Evolutionary conservation across 2,113 vertebrate species (phyloP), one percentile per base, ranked within the genome.

Genomic region (Cebus imitator): DNA sequence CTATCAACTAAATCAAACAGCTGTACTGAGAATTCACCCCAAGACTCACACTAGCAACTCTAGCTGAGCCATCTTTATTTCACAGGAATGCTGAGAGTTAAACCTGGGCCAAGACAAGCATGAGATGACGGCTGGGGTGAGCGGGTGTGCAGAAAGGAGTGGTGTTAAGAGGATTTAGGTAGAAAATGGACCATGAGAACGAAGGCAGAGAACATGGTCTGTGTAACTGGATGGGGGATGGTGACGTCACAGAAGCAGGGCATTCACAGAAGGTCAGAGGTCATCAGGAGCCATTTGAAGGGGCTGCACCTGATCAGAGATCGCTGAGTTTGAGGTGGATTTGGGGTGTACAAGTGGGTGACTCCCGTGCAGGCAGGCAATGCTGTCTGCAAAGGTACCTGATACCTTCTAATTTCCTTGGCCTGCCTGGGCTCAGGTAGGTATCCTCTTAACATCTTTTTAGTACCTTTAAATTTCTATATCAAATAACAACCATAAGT

Each of bases 71-170:
- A 57, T 72, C 70, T 68, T 50, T 12, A 8, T 43, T 37, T 18
- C 72, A 43, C 27, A 61, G 68, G 12, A 12, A 4, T 13, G 82
- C 48, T 30, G 7, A 43, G 82, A 23, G 7, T 5, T 18, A 55
- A 76, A 27, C 16, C 5, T 25, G 21, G 32, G 48, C 35, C 61
- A 32, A 57, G 7, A n/a, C 1, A 30, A 2, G 17, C 50, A 13
- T 8, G 37, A 80, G 58, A 11, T 7, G 48, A 21, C 14, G 58
- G 50, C 21, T 27, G 68, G 61, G 73, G 37, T 17, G 21, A 43
- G 43, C 0, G 9, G 20, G 8, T 21, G 7, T 7, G 52, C 10
- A 55, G 16, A 58, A 87, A 1, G 25, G 30, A 27, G 12, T 0
- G 8, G 8, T 20, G 11, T 45, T 37, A 25, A 37, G 83, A 21